Evolutionary conservation across 2,113 vertebrate species (phyloP).

Genomic region (Seriola aureovittata): DNA sequence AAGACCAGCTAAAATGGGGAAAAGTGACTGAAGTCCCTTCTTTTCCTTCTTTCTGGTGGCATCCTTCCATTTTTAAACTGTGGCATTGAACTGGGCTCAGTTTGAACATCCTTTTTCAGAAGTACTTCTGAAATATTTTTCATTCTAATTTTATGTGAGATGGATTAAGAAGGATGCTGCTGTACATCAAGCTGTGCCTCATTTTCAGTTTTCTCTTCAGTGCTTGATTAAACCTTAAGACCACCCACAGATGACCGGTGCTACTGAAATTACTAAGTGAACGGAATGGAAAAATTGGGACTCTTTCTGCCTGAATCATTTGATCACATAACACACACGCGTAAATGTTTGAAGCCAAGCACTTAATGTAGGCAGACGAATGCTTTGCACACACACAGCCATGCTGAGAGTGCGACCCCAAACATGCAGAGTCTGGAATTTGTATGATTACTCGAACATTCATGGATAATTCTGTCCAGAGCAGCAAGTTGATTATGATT

Average conservation of each 20-base stretch:
- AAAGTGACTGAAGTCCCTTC: not conserved
- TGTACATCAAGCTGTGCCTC: not conserved
- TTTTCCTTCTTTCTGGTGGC: not conserved
- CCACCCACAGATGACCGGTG: slow-evolving; percentile 9
- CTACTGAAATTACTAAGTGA: slow-evolving; percentile 9
- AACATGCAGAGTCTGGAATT: slow-evolving; percentile 15
- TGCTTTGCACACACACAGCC: not conserved
- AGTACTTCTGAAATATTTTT: slow-evolving; percentile 9
- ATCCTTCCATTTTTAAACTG: not conserved
- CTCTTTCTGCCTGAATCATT: not conserved
- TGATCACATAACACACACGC: not conserved
- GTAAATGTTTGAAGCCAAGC: not conserved
- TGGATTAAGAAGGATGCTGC: slow-evolving; percentile 8
- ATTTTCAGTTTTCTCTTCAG: slow-evolving; percentile 21
- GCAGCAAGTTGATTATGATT: not conserved
- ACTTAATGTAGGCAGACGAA: not conserved
- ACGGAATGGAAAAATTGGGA: not conserved
- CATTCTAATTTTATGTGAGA: slow-evolving; percentile 24
- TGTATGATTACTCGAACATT: slow-evolving; percentile 6
- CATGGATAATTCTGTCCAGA: not conserved
- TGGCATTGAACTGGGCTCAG: not conserved
- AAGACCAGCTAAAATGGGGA: not conserved
- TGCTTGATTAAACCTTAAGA: slow-evolving; percentile 36
- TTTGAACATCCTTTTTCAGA: not conserved
- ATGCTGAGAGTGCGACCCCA: not conserved